Conservation (phyloP, 1,140 invertebrate species). For the Eriosoma lanigerum region DNA sequence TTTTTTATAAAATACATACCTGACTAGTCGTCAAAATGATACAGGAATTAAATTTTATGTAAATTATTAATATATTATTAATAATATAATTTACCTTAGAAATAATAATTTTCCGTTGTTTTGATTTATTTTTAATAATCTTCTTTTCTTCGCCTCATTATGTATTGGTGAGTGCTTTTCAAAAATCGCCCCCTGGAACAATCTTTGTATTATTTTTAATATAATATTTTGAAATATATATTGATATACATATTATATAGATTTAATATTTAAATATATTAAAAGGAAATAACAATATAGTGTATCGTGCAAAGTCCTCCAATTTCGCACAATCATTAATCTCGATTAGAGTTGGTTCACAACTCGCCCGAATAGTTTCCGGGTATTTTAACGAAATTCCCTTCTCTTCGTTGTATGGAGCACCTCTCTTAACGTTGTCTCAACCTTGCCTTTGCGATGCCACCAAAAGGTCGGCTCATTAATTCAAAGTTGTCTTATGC, state of each 20-base stretch:
- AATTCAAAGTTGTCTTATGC: constrained; percentile 41
- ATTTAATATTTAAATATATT: background rate
- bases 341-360: constrained; percentile 36
- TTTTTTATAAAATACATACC: too few species aligned
- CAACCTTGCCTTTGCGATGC: constrained; percentile 10
- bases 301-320: background rate
- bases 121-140: constrained; percentile 23
- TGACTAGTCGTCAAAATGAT: too few species aligned
- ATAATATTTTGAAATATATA: background rate
- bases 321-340: constrained; percentile 37
- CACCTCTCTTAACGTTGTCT: constrained; percentile 6
- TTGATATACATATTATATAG: background rate
- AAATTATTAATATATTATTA: too few species aligned
- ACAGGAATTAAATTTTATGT: too few species aligned
- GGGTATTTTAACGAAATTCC: constrained; percentile 45
- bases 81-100: constrained; percentile 33
- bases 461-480: constrained; percentile 41
- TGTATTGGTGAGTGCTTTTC: background rate
- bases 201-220: constrained; percentile 5
- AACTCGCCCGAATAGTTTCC: constrained; percentile 34
- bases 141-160: constrained; percentile 36
- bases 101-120: constrained; percentile 12
- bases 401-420: background rate
- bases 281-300: constrained; percentile 19
- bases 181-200: constrained; percentile 1